Conservation (phyloP, 2,888 invertebrate genomes). For the Cepaea hortensis region DNA sequence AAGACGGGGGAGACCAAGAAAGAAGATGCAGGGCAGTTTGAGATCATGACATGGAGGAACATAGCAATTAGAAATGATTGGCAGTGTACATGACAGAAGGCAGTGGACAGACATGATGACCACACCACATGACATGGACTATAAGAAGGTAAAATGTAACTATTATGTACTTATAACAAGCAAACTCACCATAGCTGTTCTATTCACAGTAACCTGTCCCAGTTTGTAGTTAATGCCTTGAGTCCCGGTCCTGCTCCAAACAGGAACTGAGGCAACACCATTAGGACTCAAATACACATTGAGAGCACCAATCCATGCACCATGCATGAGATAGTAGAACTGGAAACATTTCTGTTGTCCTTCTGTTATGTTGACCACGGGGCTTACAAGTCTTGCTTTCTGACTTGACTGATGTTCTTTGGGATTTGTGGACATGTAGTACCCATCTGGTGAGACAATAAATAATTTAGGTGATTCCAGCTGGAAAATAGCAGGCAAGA, state of each 20-base stretch:
- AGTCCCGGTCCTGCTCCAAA: slow-evolving; percentile 65
- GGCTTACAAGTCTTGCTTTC: slow-evolving; percentile 67
- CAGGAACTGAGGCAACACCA: slow-evolving; percentile 20
- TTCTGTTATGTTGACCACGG: slow-evolving; percentile 55
- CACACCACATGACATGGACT: background rate
- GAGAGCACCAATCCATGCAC: slow-evolving; percentile 59
- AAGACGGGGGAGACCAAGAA: too few relatives aligned
- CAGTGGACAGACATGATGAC: too few relatives aligned
- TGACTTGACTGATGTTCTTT: slow-evolving; percentile 61
- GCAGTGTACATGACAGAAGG: too few relatives aligned
- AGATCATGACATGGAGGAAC: too few relatives aligned
- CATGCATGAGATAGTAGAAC: slow-evolving; percentile 73
- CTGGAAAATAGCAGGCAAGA: too few relatives aligned
- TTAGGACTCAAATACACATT: slow-evolving; percentile 47
- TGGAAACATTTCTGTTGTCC: slow-evolving; percentile 62
- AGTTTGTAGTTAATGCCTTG: slow-evolving; percentile 67
- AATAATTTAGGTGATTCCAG: background rate
- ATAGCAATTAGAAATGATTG: too few relatives aligned
- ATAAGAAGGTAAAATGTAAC: background rate
- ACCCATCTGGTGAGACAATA: slow-evolving; percentile 33
- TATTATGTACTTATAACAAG: background rate
- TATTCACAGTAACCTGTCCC: slow-evolving; percentile 63
- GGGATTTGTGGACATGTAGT: slow-evolving; percentile 69
- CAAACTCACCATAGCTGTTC: background rate
- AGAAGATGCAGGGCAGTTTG: too few relatives aligned